Percentiles rank a stretch among this genome's conserved stretches.
phyloP scores from a whole-genome alignment of 1,140 invertebrate species.

The Bombus haemorrhoidalis region DNA sequence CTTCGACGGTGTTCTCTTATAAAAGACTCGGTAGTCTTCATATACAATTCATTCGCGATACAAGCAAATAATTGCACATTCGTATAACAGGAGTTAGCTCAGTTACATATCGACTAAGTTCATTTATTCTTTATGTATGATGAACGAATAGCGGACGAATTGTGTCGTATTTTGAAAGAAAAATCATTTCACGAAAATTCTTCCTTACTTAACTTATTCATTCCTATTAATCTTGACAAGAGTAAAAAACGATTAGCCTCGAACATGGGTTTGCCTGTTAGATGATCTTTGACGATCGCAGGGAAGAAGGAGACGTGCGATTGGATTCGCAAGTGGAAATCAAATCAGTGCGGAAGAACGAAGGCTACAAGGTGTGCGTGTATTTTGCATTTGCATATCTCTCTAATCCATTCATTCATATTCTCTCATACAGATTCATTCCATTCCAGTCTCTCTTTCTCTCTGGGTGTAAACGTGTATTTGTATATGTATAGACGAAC shows the following conservation, averaged over 20 bases:
- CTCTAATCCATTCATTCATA: not conserved
- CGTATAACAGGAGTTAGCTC: too few species aligned
- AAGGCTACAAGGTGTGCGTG: conserved; percentile 27
- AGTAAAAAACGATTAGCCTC: not conserved
- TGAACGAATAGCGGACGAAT: too few species aligned
- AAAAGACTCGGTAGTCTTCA: too few species aligned
- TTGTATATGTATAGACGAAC: not conserved
- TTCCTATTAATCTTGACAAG: not conserved
- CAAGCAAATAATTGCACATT: too few species aligned
- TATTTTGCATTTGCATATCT: conserved; percentile 21
- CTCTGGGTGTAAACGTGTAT: conserved; percentile 11
- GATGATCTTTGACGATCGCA: not conserved
- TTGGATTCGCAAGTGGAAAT: conserved; percentile 45
- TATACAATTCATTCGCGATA: too few species aligned
- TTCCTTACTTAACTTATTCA: not conserved
- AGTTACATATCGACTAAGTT: too few species aligned
- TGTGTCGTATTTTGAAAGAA: fast-evolving
- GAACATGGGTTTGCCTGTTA: not conserved
- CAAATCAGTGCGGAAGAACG: conserved; percentile 29
- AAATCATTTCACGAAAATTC: not conserved
- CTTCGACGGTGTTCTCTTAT: too few species aligned
- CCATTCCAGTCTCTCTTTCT: conserved; percentile 15
- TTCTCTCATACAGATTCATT: not conserved
- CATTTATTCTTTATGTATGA: too few species aligned
- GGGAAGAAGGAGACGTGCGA: not conserved